Evolutionary conservation across 2,888 invertebrate genomes (phyloP), one percentile per base, ranked within the genome.

Genomic region (Eilema caniola): DNA sequence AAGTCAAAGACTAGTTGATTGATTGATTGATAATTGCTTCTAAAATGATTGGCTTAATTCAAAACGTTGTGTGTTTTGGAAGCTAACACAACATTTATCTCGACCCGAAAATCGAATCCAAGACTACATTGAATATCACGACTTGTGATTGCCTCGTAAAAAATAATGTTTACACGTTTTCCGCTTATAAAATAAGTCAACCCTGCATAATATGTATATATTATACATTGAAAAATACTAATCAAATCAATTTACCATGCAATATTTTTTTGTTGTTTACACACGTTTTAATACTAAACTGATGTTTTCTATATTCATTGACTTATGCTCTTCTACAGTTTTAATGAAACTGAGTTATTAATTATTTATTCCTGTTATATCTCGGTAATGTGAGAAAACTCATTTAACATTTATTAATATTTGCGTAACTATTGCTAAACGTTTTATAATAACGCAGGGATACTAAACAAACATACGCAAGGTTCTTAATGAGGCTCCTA

Each of bases 241-340:
- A 72, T 74, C 70, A 63, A 79, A 73, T 76, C 75, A 74, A 79
- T 71, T 70, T 56, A 56, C 67, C 67, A 33, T 69, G 71, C 63
- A 72, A 71, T 47, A 41, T 37, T n/a, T 20, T 14, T 62, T 80
- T 80, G 72, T 82, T 81, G 62, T 67, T 61, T 69, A 47, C 70
- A 71, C 67, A n/a, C 62, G 41, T 4, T 4, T 37, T 10, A 11
- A n/a, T n/a, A n/a, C 7, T 25, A 25, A 20, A 25, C 37, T 41
- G 8, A 62, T 7, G 41, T 62, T 62, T 41, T 62, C 41, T 62
- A 41, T 25, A 41, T 53, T 53, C 3, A 20, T 11, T 37, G 3
- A 37, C 1, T 37, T 12, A 33, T 7, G 8, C 1, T 33, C 33
- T 33, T 33, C 33, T 20, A 47, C 47, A 47, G 47, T 7, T 47